Evolutionary conservation across 2,797 vertebrate genomes (phyloP), one percentile per base, ranked within the genome.

Genomic region (Pteropus rufus): DNA sequence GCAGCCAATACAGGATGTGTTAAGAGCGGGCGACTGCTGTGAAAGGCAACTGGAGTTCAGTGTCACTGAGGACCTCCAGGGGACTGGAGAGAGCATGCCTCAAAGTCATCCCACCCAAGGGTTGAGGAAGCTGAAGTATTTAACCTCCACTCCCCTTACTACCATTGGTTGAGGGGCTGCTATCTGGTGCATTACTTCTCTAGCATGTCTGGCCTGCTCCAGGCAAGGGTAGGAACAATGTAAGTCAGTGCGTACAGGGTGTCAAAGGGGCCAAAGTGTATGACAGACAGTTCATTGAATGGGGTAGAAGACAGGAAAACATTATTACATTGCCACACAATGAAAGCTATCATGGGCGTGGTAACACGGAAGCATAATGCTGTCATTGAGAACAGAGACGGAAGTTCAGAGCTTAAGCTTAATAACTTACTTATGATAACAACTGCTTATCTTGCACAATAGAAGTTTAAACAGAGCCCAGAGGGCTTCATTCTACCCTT

Each of bases 371-470:
- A 60, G 73, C 52, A 44, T 81, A 83, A 56, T 44, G 77, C 62
- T 94, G 65, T 90, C 84, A 21, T 2, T 7, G 90, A 64, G 60
- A 58, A 39, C 39, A 65, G 56, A 67, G 49, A 79, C 49, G 73
- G 62, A 31, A 2, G 80, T 64, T 97, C 67, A 15, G 54, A 52
- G 58, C 41, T 77, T 89, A 79, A 52, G 58, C 58, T 70, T 89
- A 85, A 62, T 86, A 77, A 90, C 83, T 86, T 31, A 56, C 49
- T 92, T 60, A 82, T 0, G 19, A 24, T 86, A 85, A 92, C 92
- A 93, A 79, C 82, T 60, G 67, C 87, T 89, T 94, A 67, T 93
- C 73, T 83, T 64, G 94, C 58, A 94, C n/a, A 46, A 54, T 34
- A 58, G 76, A 60, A n/a, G 29, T 93, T 88, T 93, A 77, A 86